A percentile compares a stretch with the other conserved stretches of the same genome.
Conservation (phyloP, 2,888 invertebrate genomes). For the Xestobium rufovillosum region DNA sequence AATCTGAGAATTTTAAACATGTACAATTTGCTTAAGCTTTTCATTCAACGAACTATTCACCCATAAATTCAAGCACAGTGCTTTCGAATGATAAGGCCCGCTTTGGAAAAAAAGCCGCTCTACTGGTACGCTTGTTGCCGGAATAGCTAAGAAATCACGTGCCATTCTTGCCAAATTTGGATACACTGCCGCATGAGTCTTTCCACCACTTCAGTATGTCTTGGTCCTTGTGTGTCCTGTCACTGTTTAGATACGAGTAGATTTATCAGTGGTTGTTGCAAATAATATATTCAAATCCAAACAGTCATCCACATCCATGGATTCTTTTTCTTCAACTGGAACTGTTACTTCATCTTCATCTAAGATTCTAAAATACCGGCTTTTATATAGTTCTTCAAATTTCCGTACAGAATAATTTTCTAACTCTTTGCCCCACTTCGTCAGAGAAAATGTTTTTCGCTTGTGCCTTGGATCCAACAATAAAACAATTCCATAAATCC, state of each 20-base stretch:
- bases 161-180: constrained; percentile 1
- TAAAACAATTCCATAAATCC: constrained; percentile 25
- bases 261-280: background rate
- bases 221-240: background rate
- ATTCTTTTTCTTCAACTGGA: background rate
- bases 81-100: too few relatives aligned
- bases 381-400: constrained; percentile 15
- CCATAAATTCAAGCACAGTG: constrained; percentile 1
- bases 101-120: background rate
- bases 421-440: constrained; percentile 19
- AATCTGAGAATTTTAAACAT: too few relatives aligned
- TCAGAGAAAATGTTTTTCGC: constrained; percentile 22
- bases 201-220: background rate
- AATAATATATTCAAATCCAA: constrained; percentile 1
- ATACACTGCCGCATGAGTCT: constrained; percentile 1
- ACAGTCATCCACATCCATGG: background rate
- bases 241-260: constrained; percentile 2
- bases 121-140: background rate
- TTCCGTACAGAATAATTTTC: constrained; percentile 5
- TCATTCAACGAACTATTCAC: background rate
- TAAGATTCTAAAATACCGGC: background rate
- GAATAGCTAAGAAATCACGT: constrained; percentile 1
- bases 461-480: constrained; percentile 27
- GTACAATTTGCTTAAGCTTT: too few relatives aligned
- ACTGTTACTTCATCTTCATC: background rate